A percentile compares a stretch with the other conserved stretches of the same genome.
Conservation (phyloP, 2,113 vertebrate species). For the Myiopsitta monachus region DNA sequence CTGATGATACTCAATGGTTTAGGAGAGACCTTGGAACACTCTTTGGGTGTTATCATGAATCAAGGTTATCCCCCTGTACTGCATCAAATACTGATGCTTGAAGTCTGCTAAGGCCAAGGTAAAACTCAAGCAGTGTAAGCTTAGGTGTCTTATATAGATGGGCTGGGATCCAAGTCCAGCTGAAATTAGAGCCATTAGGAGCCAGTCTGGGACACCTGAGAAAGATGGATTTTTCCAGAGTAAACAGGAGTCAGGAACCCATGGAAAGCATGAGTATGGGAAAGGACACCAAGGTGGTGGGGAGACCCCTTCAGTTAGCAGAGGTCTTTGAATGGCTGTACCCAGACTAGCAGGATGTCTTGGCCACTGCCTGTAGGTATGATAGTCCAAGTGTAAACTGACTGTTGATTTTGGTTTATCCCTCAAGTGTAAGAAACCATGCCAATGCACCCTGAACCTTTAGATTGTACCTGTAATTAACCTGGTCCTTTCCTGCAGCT, state of each 20-base stretch:
- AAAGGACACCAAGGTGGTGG: not conserved
- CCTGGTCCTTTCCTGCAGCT: not conserved
- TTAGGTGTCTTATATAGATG: not conserved
- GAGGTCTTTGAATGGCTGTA: not conserved
- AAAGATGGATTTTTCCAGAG: not conserved
- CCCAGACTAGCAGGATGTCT: not conserved
- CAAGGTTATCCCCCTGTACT: rapidly evolving
- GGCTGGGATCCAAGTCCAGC: not conserved
- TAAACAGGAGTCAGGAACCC: not conserved
- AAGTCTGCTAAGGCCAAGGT: not conserved
- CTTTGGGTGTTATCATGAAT: not conserved
- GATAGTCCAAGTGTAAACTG: not conserved
- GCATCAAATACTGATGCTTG: not conserved
- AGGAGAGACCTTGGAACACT: not conserved
- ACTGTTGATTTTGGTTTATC: not conserved
- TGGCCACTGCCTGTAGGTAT: not conserved
- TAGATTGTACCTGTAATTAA: not conserved
- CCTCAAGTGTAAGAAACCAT: not conserved
- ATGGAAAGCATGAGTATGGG: not conserved
- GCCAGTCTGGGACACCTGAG: not conserved
- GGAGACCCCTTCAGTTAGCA: not conserved
- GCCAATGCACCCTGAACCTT: not conserved
- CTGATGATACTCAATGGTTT: not conserved
- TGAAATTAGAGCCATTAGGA: not conserved
- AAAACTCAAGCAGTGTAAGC: not conserved